Evolutionary conservation across 2,797 vertebrate species (phyloP).

Genomic region (Lepus townsendii): DNA sequence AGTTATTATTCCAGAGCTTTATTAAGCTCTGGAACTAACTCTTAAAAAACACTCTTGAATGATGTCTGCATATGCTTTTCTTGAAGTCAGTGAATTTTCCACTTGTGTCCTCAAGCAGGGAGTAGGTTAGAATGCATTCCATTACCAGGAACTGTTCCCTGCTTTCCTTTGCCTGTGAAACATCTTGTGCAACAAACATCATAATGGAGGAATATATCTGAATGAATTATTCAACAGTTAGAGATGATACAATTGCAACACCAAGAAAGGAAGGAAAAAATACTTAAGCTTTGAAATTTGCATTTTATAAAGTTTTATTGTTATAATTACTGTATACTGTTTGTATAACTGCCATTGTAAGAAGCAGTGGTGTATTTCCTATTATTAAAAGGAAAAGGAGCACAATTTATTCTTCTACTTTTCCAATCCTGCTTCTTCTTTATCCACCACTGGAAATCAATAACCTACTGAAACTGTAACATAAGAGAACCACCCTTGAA

Average conservation of each 20-base stretch:
- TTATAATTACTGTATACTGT: slow-evolving; percentile 12
- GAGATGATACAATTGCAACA: slow-evolving; percentile 67
- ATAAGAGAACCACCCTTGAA: not conserved
- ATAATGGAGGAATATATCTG: slow-evolving; percentile 53
- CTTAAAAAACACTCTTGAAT: slow-evolving; percentile 56
- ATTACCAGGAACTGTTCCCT: slow-evolving; percentile 56
- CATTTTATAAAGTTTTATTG: slow-evolving; percentile 59
- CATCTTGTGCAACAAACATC: slow-evolving; percentile 48
- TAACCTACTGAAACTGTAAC: not conserved
- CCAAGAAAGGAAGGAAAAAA: not conserved
- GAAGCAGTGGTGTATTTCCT: slow-evolving; percentile 7
- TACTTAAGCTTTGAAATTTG: not conserved
- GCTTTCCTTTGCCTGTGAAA: slow-evolving; percentile 56
- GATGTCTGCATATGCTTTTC: slow-evolving; percentile 67
- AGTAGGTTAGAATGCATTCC: slow-evolving; percentile 41
- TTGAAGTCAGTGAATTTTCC: slow-evolving; percentile 68
- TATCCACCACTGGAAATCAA: not conserved
- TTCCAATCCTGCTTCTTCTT: slow-evolving; percentile 9
- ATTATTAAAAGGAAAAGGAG: slow-evolving; percentile 31
- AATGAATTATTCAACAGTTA: slow-evolving; percentile 61
- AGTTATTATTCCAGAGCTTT: not conserved
- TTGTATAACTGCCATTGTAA: not conserved
- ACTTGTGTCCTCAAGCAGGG: slow-evolving; percentile 62
- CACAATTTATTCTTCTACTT: slow-evolving; percentile 9
- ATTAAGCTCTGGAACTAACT: slow-evolving; percentile 34